Evolutionary conservation across 2,113 vertebrate genomes (phyloP), one percentile per base, ranked within the genome.

Genomic region (Amphilophus citrinellus): DNA sequence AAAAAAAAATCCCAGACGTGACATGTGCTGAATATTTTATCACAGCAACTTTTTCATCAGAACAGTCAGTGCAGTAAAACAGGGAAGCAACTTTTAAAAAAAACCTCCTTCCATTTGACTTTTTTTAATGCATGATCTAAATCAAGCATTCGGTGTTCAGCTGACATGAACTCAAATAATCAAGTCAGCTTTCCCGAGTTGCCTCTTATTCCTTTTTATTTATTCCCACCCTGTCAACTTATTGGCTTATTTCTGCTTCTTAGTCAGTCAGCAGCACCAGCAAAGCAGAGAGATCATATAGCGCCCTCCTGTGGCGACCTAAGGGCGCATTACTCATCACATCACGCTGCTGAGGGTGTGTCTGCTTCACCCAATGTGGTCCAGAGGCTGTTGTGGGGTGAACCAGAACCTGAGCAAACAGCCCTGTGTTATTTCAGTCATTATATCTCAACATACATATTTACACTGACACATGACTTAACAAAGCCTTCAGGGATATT

Each of bases 351-450:
- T 80, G 78, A 85, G 83, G 79, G 81, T 71, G 76, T 73, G 79
- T 88, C 81, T 84, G 83, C 80, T 84, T 80, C 84, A 83, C 81
- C 78, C 53, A 1, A 60, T 59, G 63, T 88, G 90, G 84, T 89
- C 88, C 80, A 88, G 44, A 87, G 66, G 53, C 68, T 76, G 84
- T 85, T 50, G 68, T 76, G 76, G 85, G 57, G 71, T 47, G 35
- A 82, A 87, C 82, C 89, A 86, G 82, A 90, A 90, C 89, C 86
- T 89, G 91, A 91, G 91, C 88, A 75, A 90, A 91, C 83, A 91
- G 77, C 86, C 14, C 83, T 73, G 58, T 77, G 79, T 71, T 47
- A 35, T 82, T 88, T 87, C 81, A 85, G 65, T 89, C 79, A 71
- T 73, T 81, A 92, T 22, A 85, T 83, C 75, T 82, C 4, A 7